Conservation (phyloP, 2,888 invertebrate genomes). For the Perdita meconis region DNA sequence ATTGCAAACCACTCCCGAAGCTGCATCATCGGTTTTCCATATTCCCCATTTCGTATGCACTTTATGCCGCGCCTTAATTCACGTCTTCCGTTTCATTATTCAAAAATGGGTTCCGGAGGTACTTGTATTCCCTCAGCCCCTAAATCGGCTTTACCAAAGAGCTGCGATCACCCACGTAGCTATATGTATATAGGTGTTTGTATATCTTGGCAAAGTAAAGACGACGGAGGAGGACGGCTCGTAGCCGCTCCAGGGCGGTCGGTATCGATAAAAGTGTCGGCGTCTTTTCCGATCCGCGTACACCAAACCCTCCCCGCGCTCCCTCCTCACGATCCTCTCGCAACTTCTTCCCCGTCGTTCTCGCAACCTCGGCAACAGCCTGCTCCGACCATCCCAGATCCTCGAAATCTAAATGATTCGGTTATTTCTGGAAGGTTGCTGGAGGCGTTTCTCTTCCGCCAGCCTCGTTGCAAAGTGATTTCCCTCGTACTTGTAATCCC, state of each 20-base stretch:
- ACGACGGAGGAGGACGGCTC: slow-evolving; percentile 48
- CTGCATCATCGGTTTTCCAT: slow-evolving; percentile 6
- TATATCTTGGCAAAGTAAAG: slow-evolving; percentile 68
- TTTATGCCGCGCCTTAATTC: slow-evolving; percentile 10
- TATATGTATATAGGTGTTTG: slow-evolving; percentile 43
- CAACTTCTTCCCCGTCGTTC: slow-evolving; percentile 42
- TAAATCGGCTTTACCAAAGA: slow-evolving; percentile 60
- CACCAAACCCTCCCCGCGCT: slow-evolving; percentile 23
- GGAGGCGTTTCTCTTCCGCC: slow-evolving; percentile 68
- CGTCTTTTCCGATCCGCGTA: slow-evolving; percentile 48
- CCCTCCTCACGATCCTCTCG: slow-evolving; percentile 58
- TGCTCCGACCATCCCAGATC: slow-evolving; percentile 52
- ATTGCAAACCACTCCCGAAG: too few relatives aligned
- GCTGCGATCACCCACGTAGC: slow-evolving; percentile 42
- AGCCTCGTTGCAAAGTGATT: slow-evolving; percentile 77
- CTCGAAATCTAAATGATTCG: slow-evolving; percentile 76
- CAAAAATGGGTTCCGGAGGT: slow-evolving; percentile 21
- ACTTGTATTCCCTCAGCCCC: slow-evolving; percentile 25
- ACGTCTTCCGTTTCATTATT: slow-evolving; percentile 33
- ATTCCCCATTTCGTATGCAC: neutral
- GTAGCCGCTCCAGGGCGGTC: slow-evolving; percentile 44
- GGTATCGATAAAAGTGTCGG: slow-evolving; percentile 71
- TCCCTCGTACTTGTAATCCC: slow-evolving; percentile 78
- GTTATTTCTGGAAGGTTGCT: slow-evolving; percentile 74
- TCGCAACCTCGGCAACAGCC: slow-evolving; percentile 52